These are phyloP conservation scores for Acheta domesticus DNA, from an alignment of 2,888 invertebrate genomes.

Conservation along the genomic window DNA sequence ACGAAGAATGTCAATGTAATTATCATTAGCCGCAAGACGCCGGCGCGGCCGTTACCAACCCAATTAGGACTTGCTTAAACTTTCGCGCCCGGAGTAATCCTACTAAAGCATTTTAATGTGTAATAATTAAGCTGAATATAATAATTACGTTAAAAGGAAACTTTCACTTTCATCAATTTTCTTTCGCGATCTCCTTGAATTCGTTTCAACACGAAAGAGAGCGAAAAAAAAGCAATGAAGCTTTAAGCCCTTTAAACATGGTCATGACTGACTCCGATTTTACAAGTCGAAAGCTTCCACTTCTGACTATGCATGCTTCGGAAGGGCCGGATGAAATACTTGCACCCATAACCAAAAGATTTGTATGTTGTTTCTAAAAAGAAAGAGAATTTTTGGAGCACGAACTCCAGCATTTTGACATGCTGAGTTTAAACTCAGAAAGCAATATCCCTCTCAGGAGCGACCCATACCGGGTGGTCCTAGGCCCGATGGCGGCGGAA, in stretches of 20 bases:
- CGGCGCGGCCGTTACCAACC: not conserved
- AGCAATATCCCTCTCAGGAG: no score
- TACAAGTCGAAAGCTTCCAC: no score
- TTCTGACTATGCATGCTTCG: no score
- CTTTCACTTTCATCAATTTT: not conserved
- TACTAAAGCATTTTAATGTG: conserved; percentile 11
- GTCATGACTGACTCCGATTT: no score
- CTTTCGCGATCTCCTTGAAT: not conserved
- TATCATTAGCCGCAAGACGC: not conserved
- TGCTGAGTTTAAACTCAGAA: no score
- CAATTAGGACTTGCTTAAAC: not conserved
- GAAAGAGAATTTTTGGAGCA: no score
- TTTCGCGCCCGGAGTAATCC: not conserved
- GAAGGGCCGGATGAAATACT: no score
- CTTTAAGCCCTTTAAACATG: not conserved
- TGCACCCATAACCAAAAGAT: no score
- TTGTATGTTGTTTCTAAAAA: no score
- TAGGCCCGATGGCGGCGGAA: no score
- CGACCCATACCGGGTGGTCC: no score
- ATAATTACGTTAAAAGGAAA: not conserved
- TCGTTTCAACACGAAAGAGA: not conserved
- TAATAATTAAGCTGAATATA: not conserved
- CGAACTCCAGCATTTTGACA: no score
- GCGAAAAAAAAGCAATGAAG: not conserved
- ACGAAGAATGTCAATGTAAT: conserved; percentile 18